These are phyloP conservation scores for Sprattus sprattus DNA, from an alignment of 2,113 vertebrate genomes.

Conservation along the genomic window DNA sequence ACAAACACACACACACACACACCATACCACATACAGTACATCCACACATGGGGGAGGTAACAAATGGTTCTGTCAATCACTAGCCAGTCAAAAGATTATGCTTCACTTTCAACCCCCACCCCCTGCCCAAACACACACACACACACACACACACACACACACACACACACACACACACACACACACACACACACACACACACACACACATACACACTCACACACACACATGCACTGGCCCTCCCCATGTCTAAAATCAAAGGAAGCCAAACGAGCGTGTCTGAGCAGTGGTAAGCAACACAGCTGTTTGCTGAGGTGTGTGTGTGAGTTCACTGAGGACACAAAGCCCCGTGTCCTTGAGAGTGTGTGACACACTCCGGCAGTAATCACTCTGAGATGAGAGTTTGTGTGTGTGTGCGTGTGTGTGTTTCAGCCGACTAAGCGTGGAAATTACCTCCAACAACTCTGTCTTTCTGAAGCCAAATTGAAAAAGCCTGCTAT, in stretches of 20 bases:
- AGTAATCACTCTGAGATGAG: neutral
- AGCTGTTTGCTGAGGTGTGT: neutral
- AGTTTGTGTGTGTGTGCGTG: neutral
- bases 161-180: no score
- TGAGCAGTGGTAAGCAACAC: neutral
- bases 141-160: no score
- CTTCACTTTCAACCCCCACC: no score
- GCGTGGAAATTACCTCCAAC: neutral
- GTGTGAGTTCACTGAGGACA: neutral
- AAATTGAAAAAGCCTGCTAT: neutral
- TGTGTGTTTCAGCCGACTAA: neutral
- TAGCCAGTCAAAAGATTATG: neutral
- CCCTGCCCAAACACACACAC: no score
- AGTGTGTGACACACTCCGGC: neutral
- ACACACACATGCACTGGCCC: no score
- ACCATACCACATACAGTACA: no score
- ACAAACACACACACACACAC: no score
- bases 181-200: no score
- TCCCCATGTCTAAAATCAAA: neutral
- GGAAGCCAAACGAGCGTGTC: no score
- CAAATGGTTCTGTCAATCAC: neutral
- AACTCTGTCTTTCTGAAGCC: neutral
- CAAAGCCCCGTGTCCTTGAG: neutral
- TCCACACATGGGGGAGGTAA: no score
- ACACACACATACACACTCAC: neutral